Percentiles rank a stretch among this genome's conserved stretches.
Conservation (phyloP, 2,113 vertebrate species). For the Xenotilapia caudafasciata region DNA sequence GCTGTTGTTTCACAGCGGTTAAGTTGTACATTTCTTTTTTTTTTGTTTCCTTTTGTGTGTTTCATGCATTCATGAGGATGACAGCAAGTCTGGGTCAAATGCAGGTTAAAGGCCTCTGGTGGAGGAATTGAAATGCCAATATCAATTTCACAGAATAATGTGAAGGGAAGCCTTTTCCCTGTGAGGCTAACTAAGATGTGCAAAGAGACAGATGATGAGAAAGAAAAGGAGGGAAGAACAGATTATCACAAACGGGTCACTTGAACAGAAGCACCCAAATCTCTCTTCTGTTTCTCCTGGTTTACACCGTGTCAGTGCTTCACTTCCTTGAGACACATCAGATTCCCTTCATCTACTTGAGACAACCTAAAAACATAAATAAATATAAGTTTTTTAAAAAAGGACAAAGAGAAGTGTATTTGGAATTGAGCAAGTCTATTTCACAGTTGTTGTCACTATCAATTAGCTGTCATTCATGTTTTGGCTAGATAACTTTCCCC, state of each 20-base stretch:
- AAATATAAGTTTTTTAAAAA: accelerated
- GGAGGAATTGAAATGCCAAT: conserved; percentile 33
- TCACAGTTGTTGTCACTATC: neutral
- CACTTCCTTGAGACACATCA: neutral
- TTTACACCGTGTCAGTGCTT: neutral
- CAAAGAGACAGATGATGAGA: neutral
- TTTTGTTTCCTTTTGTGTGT: neutral
- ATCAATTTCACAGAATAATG: conserved; percentile 4
- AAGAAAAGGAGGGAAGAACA: neutral
- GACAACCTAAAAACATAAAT: neutral
- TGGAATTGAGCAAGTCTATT: neutral
- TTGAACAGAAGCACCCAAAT: neutral
- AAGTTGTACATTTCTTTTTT: neutral
- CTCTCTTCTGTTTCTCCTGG: neutral
- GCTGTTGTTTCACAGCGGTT: neutral
- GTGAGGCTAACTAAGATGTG: neutral
- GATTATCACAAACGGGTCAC: neutral
- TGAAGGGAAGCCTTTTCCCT: neutral
- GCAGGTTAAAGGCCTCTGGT: neutral
- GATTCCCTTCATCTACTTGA: neutral
- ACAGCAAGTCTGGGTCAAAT: neutral
- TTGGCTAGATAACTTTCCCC: neutral
- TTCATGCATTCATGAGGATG: neutral
- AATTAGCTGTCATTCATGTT: conserved; percentile 5
- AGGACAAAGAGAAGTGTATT: neutral